Base-by-base conservation (phyloP, 2,797 vertebrate species). In the Malurus splendens region DNA sequence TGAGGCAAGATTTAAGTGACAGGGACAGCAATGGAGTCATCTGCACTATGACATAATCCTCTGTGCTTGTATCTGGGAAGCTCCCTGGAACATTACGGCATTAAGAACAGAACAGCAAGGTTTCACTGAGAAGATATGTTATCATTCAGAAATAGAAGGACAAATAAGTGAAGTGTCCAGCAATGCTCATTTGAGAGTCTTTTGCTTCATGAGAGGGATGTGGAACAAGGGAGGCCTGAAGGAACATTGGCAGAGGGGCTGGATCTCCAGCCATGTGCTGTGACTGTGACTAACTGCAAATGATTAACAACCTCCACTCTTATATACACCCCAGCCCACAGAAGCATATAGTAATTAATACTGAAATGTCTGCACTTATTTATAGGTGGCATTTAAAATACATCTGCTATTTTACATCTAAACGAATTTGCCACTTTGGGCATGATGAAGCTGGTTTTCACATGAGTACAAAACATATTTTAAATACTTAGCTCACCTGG, bases 151-250 rank as follows among this genome's bases (percentile, higher is more conserved):
- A 64, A 33, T 6, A 39, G 70, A 36, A 51, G 23, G 28, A 80
- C 39, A 74, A 80, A 23, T 39, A 45, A 86, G 15, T 50, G 24
- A 57, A 92, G 61, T 2, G 2, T 18, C 28, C 5, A 33, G 15
- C 12, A 66, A 24, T 15, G 47, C 66, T 85, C 23, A 44, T 50
- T 41, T 18, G 47, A 55, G 70, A 74, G 17, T 18, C 33, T 82
- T 81, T 88, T 2, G 4, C 45, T 71, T 38, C 32, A 30, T 0
- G 1, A 67, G 11, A 0, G 0, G 32, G 59, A 41, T 42, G 41
- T 57, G 52, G 74, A 74, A 68, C 28, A 30, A 56, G n/a, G 27
- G 39, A 60, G 57, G 54, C 42, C 54, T n/a, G 47, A 18, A 65
- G 38, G 56, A 85, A 42, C 18, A 48, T 0, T 3, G 2, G 70